Evolutionary conservation across 2,113 vertebrate genomes (phyloP).

Genomic region (Xenotilapia flavipinnis): DNA sequence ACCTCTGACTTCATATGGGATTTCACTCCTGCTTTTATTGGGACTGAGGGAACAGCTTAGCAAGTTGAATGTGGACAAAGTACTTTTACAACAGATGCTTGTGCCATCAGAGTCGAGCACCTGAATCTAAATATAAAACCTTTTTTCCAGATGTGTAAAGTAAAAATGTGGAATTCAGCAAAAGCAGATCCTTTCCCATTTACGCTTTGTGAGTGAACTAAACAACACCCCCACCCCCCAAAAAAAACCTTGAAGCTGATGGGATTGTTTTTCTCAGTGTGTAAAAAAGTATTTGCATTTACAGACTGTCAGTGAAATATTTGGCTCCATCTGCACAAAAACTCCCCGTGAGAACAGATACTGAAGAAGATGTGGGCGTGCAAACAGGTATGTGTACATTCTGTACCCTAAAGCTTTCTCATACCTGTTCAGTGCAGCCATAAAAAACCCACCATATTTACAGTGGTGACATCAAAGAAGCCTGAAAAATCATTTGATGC

Average conservation of each 20-base stretch:
- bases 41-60: background rate
- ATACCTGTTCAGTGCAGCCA: conserved; percentile 3
- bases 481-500: conserved; percentile 40
- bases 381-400: conserved; percentile 24
- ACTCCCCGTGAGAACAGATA: background rate
- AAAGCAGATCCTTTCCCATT: background rate
- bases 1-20: conserved; percentile 17
- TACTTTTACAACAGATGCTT: background rate
- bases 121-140: background rate
- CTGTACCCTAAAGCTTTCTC: conserved; percentile 10
- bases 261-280: background rate
- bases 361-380: background rate
- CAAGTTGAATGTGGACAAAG: background rate
- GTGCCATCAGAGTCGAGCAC: background rate
- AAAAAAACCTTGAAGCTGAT: background rate
- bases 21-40: conserved; percentile 38
- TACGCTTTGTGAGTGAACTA: background rate
- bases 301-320: background rate
- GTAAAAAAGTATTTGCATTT: conserved; percentile 1
- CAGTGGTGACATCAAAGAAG: conserved; percentile 44
- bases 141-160: background rate
- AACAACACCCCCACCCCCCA: background rate
- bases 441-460: conserved; percentile 16
- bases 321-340: background rate
- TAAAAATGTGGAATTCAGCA: background rate